Evolutionary conservation across 2,888 invertebrate genomes (phyloP), one percentile per base, ranked within the genome.

Genomic region (Acleris holmiana): DNA sequence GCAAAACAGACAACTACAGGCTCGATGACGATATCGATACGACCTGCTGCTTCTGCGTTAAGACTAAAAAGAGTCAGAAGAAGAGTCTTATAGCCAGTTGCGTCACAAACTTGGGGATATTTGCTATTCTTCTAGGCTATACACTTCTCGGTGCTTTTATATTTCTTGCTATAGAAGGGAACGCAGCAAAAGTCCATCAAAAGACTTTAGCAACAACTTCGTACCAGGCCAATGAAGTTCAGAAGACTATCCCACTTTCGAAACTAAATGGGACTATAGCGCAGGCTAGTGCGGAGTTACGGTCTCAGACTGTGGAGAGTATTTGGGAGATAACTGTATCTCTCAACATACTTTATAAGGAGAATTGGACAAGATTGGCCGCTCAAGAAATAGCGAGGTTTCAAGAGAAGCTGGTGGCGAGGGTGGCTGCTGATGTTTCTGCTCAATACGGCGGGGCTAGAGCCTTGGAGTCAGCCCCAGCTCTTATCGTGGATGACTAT

Each of bases 321-420:
- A 97, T 98, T 78, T 98, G 98, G 98, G 96, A 97, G 84, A 96
- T 98, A 60, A 98, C 98, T 1, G 96, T 96, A 67, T 95, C 95
- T 51, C 88, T 97, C 69, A 98, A 98, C 83, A 97, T 98, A 76
- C 93, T 98, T 61, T 97, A 97, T 83, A 95, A 96, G 78, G 96
- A 97, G 78, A 98, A 98, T 84, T 98, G 98, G 98, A 97, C 97
- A 53, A 94, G 95, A 78, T 91, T 96, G 72, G 97, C 97, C 1
- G 95, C 95, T 44, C 94, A 95, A 75, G 95, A 93, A 77, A 93
- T 93, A 53, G 89, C 90, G 0, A 94, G 95, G 80, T 98, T 97
- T 88, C 97, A 98, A 85, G 95, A 96, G 82, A 96, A 96, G 86
- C 88, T 97, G 76, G 94, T 97, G 69, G 95, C 96, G 74, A 94